Base-by-base conservation (phyloP, 2,888 invertebrate species). In the Ptilodon capucinus region DNA sequence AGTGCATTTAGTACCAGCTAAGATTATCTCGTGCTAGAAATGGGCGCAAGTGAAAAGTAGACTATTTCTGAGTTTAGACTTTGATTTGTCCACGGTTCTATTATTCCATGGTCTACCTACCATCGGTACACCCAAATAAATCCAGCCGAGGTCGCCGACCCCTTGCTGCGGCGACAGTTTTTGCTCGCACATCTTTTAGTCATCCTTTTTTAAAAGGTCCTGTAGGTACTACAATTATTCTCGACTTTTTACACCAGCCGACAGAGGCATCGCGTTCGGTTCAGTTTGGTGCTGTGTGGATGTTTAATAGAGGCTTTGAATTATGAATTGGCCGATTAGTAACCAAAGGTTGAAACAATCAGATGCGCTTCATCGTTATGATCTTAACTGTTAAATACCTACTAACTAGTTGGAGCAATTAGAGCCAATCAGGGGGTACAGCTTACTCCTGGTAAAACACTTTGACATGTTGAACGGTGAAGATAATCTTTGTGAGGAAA, bases 201-300 rank as follows among this genome's bases (percentile, higher is more conserved):
- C 74, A 76, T 84, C 80, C 64, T 71, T 74, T 74, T 74, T 74
- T 67, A 62, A 57, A 66, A 64, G 55, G 54, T 58, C 69, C 71
- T 73, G 72, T 71, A 68, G 64, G 68, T 78, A 74, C 80, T 78
- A 79, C 87, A 88, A 89, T 89, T 87, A 89, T 87, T 89, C 84
- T 78, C 72, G 76, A 85, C 79, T 88, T 87, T 88, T 89, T 87
- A 79, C 79, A 67, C 66, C 73, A 73, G 75, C 78, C 71, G 82
- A 80, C 79, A 76, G 78, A 74, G 74, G 77, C 79, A 81, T 81
- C 81, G 76, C 76, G 76, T 79, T 76, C 77, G 82, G 81, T 73
- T 72, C 55, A 38, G 28, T 45, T 62, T 60, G 57, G 53, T 54
- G 40, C 44, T 41, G 44, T 53, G 65, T 65, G 63, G 65, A 63